A percentile compares a stretch with the other conserved stretches of the same genome.
Evolutionary conservation across 2,888 invertebrate species (phyloP).

Genomic region (Trachelus stipa): DNA sequence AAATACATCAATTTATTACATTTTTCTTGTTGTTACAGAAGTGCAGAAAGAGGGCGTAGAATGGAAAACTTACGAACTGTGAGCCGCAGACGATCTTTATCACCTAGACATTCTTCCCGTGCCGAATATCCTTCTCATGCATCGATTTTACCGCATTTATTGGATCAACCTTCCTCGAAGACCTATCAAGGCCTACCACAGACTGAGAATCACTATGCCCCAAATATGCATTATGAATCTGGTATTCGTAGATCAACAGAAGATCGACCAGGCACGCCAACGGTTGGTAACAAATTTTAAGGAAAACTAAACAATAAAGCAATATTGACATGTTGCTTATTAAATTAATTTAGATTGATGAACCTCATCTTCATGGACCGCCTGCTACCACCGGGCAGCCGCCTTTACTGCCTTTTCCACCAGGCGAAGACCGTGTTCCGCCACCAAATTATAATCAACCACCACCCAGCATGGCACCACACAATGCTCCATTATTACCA

Average conservation of each 20-base stretch:
- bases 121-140: constrained; percentile 51
- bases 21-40: constrained; percentile 32
- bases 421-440: constrained; percentile 61
- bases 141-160: constrained; percentile 47
- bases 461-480: constrained; percentile 53
- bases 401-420: constrained; percentile 59
- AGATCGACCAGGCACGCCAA: constrained; percentile 79
- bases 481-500: constrained; percentile 57
- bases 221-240: constrained; percentile 60
- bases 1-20: too few species aligned
- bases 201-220: constrained; percentile 54
- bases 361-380: constrained; percentile 59
- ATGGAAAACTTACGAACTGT: constrained; percentile 56
- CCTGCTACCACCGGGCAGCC: constrained; percentile 49
- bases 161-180: constrained; percentile 53
- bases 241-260: constrained; percentile 66
- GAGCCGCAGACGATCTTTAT: constrained; percentile 56
- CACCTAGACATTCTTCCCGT: constrained; percentile 58
- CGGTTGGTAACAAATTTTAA: constrained; percentile 63
- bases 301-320: not conserved
- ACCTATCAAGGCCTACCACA: constrained; percentile 59
- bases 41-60: constrained; percentile 53
- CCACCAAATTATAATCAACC: constrained; percentile 54
- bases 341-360: constrained; percentile 53
- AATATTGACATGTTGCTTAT: not conserved